phyloP scores from a whole-genome alignment of 2,113 vertebrate genomes.

The Rhea americana region DNA sequence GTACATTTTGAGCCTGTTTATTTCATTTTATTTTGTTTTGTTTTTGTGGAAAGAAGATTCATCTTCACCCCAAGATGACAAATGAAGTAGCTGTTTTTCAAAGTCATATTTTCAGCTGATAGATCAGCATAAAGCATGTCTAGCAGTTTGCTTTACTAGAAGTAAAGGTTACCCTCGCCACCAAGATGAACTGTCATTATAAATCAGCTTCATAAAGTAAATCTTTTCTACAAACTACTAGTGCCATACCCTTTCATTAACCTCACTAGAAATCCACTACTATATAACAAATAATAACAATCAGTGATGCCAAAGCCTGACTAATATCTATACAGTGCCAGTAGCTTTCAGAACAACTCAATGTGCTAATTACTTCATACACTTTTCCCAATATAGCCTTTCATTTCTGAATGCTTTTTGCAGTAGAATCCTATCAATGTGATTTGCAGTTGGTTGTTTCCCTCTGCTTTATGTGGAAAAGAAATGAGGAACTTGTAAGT shows the following conservation, averaged over 20 bases:
- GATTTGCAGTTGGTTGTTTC: not conserved
- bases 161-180: not conserved
- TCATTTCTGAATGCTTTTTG: not conserved
- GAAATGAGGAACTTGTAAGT: not conserved
- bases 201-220: not conserved
- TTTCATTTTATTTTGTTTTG: not conserved
- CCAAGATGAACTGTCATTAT: not conserved
- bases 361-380: constrained; percentile 7
- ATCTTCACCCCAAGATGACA: not conserved
- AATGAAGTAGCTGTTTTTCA: not conserved
- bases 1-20: not conserved
- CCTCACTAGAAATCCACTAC: not conserved
- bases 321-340: constrained; percentile 10
- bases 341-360: constrained; percentile 7
- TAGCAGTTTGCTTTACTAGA: not conserved
- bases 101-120: not conserved
- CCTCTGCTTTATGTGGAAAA: not conserved
- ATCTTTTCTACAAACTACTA: not conserved
- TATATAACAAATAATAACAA: constrained; percentile 4
- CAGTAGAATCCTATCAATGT: not conserved
- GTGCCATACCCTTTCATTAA: not conserved
- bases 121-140: not conserved
- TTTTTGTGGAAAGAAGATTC: not conserved
- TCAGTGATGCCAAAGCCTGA: constrained; percentile 19
- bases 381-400: not conserved